phyloP scores from a whole-genome alignment of 2,113 vertebrate species.

The Microcebus murinus region DNA sequence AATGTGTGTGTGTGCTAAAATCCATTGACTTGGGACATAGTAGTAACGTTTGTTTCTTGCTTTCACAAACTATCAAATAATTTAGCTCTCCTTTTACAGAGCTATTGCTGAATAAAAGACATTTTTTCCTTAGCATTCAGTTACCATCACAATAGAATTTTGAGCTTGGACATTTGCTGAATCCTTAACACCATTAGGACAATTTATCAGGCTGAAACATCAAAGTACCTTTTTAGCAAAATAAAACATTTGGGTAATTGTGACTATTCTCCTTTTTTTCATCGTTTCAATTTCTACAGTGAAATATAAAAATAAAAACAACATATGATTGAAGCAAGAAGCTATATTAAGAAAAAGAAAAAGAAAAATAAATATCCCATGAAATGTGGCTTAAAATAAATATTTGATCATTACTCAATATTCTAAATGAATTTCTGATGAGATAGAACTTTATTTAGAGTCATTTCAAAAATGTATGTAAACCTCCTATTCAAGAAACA shows the following conservation, averaged over 20 bases:
- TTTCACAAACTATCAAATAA: constrained; percentile 47
- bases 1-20: not conserved
- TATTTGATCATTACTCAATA: not conserved
- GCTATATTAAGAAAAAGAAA: not conserved
- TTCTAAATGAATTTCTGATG: not conserved
- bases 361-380: not conserved
- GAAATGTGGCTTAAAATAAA: constrained; percentile 38
- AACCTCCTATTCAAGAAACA: not conserved
- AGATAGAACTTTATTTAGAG: not conserved
- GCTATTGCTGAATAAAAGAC: not conserved
- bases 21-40: not conserved
- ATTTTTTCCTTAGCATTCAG: not conserved
- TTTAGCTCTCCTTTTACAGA: not conserved
- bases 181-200: not conserved
- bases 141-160: not conserved
- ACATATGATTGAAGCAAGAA: not conserved
- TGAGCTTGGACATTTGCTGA: not conserved
- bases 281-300: not conserved
- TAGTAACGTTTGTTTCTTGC: not conserved
- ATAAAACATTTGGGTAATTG: not conserved
- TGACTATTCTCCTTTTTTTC: not conserved
- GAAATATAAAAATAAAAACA: not conserved
- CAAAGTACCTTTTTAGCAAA: not conserved
- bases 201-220: not conserved
- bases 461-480: not conserved